Conservation (phyloP, 2,888 invertebrate species). For the Rotaria socialis region DNA sequence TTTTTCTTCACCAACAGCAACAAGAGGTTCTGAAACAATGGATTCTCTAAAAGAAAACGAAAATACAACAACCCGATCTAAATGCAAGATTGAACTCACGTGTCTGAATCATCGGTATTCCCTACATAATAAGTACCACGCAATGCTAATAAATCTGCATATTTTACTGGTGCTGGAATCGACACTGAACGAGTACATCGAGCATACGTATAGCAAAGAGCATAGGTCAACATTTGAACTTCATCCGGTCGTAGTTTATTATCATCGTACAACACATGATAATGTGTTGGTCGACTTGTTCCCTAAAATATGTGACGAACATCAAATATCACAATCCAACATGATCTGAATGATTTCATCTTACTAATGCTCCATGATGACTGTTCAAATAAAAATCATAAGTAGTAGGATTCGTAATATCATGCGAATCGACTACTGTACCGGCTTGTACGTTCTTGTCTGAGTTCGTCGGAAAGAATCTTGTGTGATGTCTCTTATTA, state of each 20-base stretch:
- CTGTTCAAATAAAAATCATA: constrained; percentile 44
- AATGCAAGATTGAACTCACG: background rate
- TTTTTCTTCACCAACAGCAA: background rate
- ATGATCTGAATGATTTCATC: background rate
- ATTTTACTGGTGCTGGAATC: constrained; percentile 47
- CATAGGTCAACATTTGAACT: constrained; percentile 48
- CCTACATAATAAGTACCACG: background rate
- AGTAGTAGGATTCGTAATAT: constrained; percentile 27
- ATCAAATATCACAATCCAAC: background rate
- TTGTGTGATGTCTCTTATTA: constrained; percentile 44
- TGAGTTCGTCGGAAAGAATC: constrained; percentile 31
- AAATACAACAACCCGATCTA: background rate
- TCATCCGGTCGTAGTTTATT: constrained; percentile 47
- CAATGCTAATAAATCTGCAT: constrained; percentile 45
- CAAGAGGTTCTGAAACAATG: background rate
- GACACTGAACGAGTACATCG: constrained; percentile 48
- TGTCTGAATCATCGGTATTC: background rate
- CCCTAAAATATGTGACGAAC: constrained; percentile 32
- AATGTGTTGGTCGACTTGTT: constrained; percentile 48
- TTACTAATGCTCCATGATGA: constrained; percentile 31
- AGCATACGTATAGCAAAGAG: constrained; percentile 48
- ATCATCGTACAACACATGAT: constrained; percentile 48
- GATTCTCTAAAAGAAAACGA: background rate
- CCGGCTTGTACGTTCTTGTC: constrained; percentile 42
- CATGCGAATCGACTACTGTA: constrained; percentile 42